A percentile compares a stretch with the other conserved stretches of the same genome.
phyloP scores from a whole-genome alignment of 2,888 invertebrate species.

The Ophonus ardosiacus region DNA sequence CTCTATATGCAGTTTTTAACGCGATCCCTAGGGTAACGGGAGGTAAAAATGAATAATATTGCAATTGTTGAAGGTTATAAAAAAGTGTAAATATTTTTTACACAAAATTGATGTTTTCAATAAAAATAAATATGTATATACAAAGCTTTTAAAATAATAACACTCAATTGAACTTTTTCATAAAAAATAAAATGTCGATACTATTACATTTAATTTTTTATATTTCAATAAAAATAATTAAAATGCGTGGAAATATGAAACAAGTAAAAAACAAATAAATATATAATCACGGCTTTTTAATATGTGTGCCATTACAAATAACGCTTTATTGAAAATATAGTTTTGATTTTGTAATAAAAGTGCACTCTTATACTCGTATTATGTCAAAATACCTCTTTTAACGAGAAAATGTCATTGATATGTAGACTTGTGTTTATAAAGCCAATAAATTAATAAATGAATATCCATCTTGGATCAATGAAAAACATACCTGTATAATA shows the following conservation, averaged over 20 bases:
- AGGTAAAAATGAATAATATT: background rate
- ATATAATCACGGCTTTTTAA: background rate
- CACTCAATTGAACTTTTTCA: background rate
- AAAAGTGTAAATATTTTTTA: constrained; percentile 4
- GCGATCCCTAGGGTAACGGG: no score
- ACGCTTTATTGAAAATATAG: no score
- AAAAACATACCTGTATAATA: no score
- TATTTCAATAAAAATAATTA: background rate
- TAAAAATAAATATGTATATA: background rate
- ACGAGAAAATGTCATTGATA: no score
- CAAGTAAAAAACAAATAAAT: background rate
- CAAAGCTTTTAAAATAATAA: background rate
- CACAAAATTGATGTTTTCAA: background rate
- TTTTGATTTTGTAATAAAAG: no score
- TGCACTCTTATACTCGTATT: no score
- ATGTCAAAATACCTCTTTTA: no score
- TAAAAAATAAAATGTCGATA: background rate
- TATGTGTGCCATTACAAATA: no score
- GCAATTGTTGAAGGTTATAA: background rate
- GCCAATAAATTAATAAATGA: no score
- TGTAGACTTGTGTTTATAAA: no score
- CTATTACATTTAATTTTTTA: background rate
- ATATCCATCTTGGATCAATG: no score
- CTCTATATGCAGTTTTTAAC: no score
- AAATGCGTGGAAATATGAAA: background rate